A percentile compares a stretch with the other conserved stretches of the same genome.
phyloP scores from a whole-genome alignment of 2,797 vertebrate species.

The Ceyx erithaca region DNA sequence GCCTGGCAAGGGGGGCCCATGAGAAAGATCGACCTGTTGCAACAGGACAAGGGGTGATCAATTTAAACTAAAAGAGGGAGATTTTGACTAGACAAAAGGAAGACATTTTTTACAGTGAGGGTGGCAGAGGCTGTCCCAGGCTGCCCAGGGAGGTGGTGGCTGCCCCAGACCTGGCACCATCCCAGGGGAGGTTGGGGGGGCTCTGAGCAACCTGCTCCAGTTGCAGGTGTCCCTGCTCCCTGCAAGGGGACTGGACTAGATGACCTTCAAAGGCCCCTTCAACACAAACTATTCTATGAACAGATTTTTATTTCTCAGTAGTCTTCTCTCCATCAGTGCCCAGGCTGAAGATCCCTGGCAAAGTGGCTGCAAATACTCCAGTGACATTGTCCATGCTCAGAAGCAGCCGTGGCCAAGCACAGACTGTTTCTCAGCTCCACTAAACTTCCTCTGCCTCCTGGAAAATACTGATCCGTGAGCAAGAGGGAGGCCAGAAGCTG shows the following conservation, averaged over 20 bases:
- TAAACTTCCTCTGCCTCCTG: neutral
- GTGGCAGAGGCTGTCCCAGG: neutral
- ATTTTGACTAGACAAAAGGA: neutral
- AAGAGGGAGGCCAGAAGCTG: neutral
- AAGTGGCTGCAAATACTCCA: neutral
- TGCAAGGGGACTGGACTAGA: neutral
- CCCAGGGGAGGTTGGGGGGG: too few species aligned
- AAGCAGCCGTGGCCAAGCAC: neutral
- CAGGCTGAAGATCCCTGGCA: neutral
- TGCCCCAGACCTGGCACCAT: neutral
- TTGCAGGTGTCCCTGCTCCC: neutral
- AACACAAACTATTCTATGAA: neutral
- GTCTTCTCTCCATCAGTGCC: neutral
- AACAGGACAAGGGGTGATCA: neutral
- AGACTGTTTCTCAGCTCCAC: neutral
- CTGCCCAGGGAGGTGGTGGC: neutral
- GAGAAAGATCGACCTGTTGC: neutral
- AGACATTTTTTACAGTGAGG: neutral
- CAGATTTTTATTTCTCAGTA: neutral
- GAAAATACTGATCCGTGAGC: neutral
- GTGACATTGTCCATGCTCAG: neutral
- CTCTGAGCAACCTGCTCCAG: neutral
- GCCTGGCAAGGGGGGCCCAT: neutral
- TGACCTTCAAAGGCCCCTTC: neutral
- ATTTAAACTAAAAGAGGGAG: neutral